Base-by-base conservation (phyloP, 2,888 invertebrate species). In the Sylvicola cinctus region DNA sequence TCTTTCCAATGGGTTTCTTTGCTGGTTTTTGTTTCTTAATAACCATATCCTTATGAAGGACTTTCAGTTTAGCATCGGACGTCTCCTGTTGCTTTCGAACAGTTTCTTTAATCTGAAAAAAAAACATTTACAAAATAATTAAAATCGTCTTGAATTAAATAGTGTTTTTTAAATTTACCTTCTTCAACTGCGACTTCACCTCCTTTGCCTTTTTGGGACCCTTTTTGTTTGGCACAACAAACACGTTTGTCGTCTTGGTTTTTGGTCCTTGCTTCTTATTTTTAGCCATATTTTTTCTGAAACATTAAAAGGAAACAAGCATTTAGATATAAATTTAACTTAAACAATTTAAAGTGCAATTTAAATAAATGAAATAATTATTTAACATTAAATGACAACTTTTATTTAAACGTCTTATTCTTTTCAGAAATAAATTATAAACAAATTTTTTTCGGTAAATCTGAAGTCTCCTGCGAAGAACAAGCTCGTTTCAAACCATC, bases 21-120 rank as follows among this genome's bases (percentile, higher is more conserved):
- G 14, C 28, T 33, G 39, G 33, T 15, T 43, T 16, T 27, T 28
- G 34, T 20, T 42, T 40, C 42, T 56, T 56, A 2, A 54, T 47
- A 13, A 58, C 58, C 50, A 58, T 40, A 32, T 54, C 54, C 42
- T 54, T 48, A 38, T 59, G 59, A 13, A 58, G 40, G 3, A 43
- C 45, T 42, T 59, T 57, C 0, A 59, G 44, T 13, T 42, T 49
- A 10, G 48, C 50, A 43, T 58, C 59, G 3, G 42, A 44, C 38
- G 53, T 52, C 39, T 56, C 58, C 38, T 50, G 54, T 36, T 55
- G 53, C 34, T 44, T 45, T 37, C 49, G 51, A 1, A 58, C 52
- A 2, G 46, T 43, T 34, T 54, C 52, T 32, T 56, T 58, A n/a
- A 58, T 45, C 58, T 58, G 33, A 32, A 31, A 29, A 16, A 12